phyloP scores from a whole-genome alignment of 2,113 vertebrate species.

The Micronycteris hirsuta region DNA sequence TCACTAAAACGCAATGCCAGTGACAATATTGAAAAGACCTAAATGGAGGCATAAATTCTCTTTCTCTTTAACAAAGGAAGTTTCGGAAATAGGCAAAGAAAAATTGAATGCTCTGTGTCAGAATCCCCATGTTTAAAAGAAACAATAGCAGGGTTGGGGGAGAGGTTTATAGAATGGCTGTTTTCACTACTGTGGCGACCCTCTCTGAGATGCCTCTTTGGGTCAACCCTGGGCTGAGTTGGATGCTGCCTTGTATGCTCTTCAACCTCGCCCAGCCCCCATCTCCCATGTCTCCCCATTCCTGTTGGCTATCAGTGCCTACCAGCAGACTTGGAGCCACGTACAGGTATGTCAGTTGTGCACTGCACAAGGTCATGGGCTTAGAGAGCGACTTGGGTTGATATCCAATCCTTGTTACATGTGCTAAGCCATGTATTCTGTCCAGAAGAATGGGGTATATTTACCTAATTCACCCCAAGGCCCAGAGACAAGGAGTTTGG shows the following conservation, averaged over 20 bases:
- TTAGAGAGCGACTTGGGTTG: background rate
- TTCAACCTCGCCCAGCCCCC: background rate
- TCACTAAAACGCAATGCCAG: background rate
- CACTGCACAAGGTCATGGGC: background rate
- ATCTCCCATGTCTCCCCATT: fast-evolving
- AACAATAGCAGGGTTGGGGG: background rate
- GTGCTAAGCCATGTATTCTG: background rate
- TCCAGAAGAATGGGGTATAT: background rate
- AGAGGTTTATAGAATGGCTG: background rate
- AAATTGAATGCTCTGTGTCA: background rate
- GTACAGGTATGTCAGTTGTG: background rate
- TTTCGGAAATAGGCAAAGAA: constrained; percentile 26
- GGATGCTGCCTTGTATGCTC: background rate
- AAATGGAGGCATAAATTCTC: constrained; percentile 19
- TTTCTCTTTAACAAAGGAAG: background rate
- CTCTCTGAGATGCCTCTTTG: background rate
- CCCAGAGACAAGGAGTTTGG: background rate
- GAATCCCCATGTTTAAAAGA: background rate
- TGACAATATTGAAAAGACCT: background rate
- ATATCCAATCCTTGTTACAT: background rate
- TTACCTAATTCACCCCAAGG: background rate
- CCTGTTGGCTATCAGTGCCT: background rate
- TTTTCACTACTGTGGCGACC: background rate
- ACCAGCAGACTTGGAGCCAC: background rate
- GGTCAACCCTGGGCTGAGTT: background rate